Evolutionary conservation across 2,797 vertebrate species (phyloP).

Genomic region (Sphenopsis melanotis): DNA sequence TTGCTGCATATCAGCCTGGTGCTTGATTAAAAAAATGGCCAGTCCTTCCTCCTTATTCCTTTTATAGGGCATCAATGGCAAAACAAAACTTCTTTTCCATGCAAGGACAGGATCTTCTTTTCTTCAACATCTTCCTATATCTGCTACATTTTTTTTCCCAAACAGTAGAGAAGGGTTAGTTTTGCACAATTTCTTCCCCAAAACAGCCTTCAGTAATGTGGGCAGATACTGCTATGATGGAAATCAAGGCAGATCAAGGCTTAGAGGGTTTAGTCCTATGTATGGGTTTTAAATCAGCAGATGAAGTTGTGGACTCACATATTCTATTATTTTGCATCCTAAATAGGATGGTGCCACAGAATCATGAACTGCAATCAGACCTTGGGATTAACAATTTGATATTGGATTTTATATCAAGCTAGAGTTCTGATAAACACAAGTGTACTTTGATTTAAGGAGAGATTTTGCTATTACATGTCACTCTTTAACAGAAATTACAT

Average conservation of each 20-base stretch:
- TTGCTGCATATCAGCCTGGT: not conserved
- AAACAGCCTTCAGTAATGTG: not conserved
- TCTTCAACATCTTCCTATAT: not conserved
- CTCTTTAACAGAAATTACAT: not conserved
- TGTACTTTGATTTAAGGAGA: not conserved
- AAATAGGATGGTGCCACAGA: not conserved
- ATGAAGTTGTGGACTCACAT: not conserved
- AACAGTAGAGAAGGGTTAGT: not conserved
- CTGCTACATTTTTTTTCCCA: not conserved
- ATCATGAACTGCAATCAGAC: not conserved
- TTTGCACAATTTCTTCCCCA: not conserved
- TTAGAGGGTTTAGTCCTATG: not conserved
- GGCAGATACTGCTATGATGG: not conserved
- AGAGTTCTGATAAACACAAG: not conserved
- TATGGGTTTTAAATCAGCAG: not conserved
- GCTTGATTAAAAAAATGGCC: not conserved
- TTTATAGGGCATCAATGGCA: rapidly evolving
- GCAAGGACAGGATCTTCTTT: not conserved
- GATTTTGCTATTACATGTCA: not conserved
- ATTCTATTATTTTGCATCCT: not conserved
- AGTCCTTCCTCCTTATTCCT: not conserved
- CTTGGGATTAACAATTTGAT: not conserved
- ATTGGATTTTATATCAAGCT: not conserved
- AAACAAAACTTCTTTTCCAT: not conserved
- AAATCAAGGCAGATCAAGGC: not conserved